Evolutionary conservation across 2,113 vertebrate genomes (phyloP).

Genomic region (Platycercus adscitus): DNA sequence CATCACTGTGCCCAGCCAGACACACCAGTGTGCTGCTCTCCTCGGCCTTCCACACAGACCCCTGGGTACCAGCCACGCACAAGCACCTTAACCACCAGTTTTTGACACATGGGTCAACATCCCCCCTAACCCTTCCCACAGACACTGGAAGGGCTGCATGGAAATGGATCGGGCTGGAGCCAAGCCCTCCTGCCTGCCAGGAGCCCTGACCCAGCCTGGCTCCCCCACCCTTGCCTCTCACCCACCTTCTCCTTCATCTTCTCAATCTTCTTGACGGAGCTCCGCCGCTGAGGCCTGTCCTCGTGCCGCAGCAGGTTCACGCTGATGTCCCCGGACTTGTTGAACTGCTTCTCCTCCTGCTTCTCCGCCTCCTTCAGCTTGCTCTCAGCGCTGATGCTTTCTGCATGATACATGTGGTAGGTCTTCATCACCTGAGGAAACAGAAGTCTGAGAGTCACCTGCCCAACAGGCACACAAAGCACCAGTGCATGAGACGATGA

Average conservation of each 20-base stretch:
- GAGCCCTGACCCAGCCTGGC: background rate
- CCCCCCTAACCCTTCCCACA: background rate
- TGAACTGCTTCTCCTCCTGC: constrained; percentile 97
- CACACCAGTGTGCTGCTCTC: fast-evolving
- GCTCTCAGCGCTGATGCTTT: constrained; percentile 94
- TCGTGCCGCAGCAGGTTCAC: constrained; percentile 89
- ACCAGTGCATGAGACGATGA: fast-evolving
- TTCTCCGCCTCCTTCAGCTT: constrained; percentile 98
- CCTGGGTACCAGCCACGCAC: background rate
- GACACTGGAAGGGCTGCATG: background rate
- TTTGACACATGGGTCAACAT: fast-evolving
- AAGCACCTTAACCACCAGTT: background rate
- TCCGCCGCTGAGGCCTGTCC: constrained; percentile 91
- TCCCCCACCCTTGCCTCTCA: background rate
- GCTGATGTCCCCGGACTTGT: constrained; percentile 88
- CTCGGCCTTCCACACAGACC: background rate
- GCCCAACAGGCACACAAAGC: fast-evolving
- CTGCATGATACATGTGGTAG: constrained; percentile 98
- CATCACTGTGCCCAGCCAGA: fast-evolving
- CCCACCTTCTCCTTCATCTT: constrained; percentile 88
- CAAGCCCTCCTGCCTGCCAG: background rate
- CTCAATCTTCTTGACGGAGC: constrained; percentile 95
- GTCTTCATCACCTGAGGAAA: constrained; percentile 95
- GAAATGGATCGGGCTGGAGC: background rate
- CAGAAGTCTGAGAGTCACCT: background rate